Base-by-base conservation (phyloP, 23 tunicate species). In the Styela plicata region DNA sequence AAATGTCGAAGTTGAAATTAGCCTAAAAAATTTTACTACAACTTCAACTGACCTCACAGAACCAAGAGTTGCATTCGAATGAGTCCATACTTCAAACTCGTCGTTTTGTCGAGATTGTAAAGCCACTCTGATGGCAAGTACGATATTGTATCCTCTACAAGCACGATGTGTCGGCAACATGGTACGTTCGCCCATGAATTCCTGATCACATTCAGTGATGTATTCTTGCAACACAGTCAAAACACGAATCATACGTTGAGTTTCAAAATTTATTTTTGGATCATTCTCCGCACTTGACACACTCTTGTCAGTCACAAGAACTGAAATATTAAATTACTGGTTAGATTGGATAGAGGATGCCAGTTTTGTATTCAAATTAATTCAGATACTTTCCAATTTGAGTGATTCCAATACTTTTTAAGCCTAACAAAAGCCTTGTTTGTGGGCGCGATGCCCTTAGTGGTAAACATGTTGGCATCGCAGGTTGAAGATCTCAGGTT, bases 41-140 rank as follows among this genome's bases (percentile, higher is more conserved):
- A n/a, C n/a, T n/a, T n/a, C 70, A 13, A 35, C 81, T 52, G 31
- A 76, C 81, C 81, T 76, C 65, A 76, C 81, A 76, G 81, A 76
- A 0, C 81, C 81, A 13, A 76, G 29, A 52, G 53, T 76, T 24
- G 81, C 81, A 52, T 76, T 76, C 0, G 81, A 76, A 76, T 76
- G 81, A 0, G 81, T 76, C 81, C 81, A 76, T 20, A 76, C 81
- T 76, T 76, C 81, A 34, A 76, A 76, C 10, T 76, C 81, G 10
- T 76, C 81, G 31, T 76, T 76, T 29, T 76, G 81, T 26, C 81
- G 68, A 1, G 81, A 44, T 69, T 76, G 81, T 1, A 76, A 23
- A 36, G 65, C 3, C 18, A 76, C 81, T 26, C 81, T 69, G 26
- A 76, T 76, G 68, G 21, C 53, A 24, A 76, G 66, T 29, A 37